A percentile compares a stretch with the other conserved stretches of the same genome.
These are phyloP conservation scores for Dryas iulia DNA, from an alignment of 1,140 invertebrate species.

Conservation along the genomic window DNA sequence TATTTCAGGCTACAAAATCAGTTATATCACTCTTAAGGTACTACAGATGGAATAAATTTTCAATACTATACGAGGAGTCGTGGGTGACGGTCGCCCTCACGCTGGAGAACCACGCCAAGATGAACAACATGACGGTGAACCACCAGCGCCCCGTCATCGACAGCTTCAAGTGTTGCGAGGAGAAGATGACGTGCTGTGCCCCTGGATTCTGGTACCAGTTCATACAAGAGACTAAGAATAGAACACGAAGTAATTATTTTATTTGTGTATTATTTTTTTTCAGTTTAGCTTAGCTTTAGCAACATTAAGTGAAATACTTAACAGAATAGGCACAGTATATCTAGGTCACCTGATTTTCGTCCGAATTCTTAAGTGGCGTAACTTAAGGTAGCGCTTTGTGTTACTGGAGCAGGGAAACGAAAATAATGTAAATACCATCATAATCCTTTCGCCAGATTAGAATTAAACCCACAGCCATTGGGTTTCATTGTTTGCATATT, in stretches of 20 bases:
- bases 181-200: constrained; percentile 86
- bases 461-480: no score
- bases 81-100: constrained; percentile 90
- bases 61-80: constrained; percentile 92
- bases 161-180: constrained; percentile 87
- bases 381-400: no score
- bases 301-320: no score
- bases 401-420: no score
- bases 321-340: no score
- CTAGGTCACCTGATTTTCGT: no score
- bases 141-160: constrained; percentile 85
- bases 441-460: no score
- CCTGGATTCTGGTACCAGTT: constrained; percentile 90
- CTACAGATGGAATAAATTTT: constrained; percentile 96
- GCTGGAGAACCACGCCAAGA: constrained; percentile 85
- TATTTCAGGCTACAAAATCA: constrained; percentile 91
- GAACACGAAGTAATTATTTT: constrained; percentile 88
- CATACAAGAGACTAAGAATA: constrained; percentile 93
- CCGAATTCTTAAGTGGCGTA: no score
- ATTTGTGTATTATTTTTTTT: constrained; percentile 48
- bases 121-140: constrained; percentile 91
- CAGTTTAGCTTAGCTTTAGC: no score
- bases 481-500: no score
- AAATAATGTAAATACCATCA: no score
- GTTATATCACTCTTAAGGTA: constrained; percentile 93